These are phyloP conservation scores for Spodoptera picta DNA, from an alignment of 2,888 invertebrate genomes.

Conservation along the genomic window DNA sequence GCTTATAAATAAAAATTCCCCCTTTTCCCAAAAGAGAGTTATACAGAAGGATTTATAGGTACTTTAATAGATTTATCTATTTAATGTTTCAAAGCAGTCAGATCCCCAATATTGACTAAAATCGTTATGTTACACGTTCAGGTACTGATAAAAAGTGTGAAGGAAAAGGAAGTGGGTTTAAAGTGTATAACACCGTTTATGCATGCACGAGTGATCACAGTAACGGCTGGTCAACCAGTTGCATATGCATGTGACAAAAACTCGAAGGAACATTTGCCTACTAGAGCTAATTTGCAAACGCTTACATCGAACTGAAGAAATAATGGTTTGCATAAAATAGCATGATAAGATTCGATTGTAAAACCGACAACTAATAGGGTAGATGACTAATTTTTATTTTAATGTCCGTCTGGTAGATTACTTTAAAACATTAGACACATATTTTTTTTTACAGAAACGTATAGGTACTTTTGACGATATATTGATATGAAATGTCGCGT, in stretches of 20 bases:
- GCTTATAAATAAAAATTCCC: not conserved
- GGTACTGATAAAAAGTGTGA: constrained; percentile 33
- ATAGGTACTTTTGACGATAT: too few relatives aligned
- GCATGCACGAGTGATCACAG: constrained; percentile 36
- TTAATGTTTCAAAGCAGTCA: not conserved
- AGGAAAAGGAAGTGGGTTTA: constrained; percentile 43
- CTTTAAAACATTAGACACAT: too few relatives aligned
- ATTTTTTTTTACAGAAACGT: too few relatives aligned
- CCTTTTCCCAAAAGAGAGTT: not conserved
- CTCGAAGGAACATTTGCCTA: not conserved
- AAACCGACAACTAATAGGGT: too few relatives aligned
- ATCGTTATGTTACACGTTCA: constrained; percentile 21
- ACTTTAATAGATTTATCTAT: not conserved
- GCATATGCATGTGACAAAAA: constrained; percentile 33
- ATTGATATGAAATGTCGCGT: too few relatives aligned
- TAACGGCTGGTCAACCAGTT: constrained; percentile 26
- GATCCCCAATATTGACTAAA: not conserved
- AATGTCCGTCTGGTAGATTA: too few relatives aligned
- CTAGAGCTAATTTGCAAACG: too few relatives aligned
- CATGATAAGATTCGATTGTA: too few relatives aligned
- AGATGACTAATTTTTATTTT: too few relatives aligned
- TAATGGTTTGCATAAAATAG: too few relatives aligned
- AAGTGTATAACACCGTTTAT: constrained; percentile 32
- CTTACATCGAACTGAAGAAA: too few relatives aligned
- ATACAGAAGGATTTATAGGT: constrained; percentile 14